A percentile compares a stretch with the other conserved stretches of the same genome.
These are phyloP conservation scores for Sigmodon hispidus DNA, from an alignment of 2,113 vertebrate species.

Conservation along the genomic window DNA sequence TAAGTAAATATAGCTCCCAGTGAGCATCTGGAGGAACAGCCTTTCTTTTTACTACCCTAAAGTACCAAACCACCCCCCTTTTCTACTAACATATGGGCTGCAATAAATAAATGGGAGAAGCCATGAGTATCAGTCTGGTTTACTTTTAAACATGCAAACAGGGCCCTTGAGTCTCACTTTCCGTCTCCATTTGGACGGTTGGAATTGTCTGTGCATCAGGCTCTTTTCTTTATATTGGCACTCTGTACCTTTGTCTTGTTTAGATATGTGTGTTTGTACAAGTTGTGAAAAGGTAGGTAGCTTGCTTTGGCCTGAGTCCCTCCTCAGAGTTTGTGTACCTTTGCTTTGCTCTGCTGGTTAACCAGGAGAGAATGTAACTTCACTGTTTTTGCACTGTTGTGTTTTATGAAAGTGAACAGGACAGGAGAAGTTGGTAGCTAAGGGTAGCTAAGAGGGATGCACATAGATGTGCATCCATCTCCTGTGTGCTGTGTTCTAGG, in stretches of 20 bases:
- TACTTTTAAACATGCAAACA: not conserved
- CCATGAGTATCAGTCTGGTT: not conserved
- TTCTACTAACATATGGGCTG: not conserved
- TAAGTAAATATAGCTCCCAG: not conserved
- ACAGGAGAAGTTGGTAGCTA: not conserved
- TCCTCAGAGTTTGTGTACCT: not conserved
- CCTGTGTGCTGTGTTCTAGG: not conserved
- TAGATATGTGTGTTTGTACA: not conserved
- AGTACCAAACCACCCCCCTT: not conserved
- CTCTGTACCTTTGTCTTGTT: not conserved
- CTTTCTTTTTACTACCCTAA: conserved; percentile 5
- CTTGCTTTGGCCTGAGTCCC: not conserved
- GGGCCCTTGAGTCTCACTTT: not conserved
- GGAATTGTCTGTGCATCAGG: not conserved
- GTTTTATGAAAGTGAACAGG: conserved; percentile 8
- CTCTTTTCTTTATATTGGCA: conserved; percentile 37
- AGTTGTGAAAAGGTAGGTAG: not conserved
- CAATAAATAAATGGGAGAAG: not conserved
- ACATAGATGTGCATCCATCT: not conserved
- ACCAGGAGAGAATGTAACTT: not conserved
- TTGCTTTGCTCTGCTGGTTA: not conserved
- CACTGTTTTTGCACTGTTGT: conserved; percentile 14
- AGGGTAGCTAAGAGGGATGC: not conserved
- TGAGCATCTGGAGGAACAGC: not conserved
- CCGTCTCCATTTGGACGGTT: not conserved